Conservation (phyloP, 2,113 vertebrate species). For the Catharus minimus region DNA sequence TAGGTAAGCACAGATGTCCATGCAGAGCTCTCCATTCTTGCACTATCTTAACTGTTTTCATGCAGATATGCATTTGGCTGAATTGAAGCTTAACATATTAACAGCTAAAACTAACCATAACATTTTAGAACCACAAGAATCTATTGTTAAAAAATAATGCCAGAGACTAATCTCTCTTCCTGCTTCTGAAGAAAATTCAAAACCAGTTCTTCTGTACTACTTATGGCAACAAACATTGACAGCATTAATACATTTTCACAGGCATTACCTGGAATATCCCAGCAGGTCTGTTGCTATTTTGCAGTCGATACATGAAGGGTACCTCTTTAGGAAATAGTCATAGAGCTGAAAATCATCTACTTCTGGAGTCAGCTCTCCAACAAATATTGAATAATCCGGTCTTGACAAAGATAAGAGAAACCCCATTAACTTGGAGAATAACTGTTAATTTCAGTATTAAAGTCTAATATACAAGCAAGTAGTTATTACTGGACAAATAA, state of each 20-base stretch:
- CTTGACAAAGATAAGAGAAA: conserved; percentile 52
- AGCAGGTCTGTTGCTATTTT: conserved; percentile 91
- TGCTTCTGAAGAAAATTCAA: not conserved
- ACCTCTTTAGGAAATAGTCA: conserved; percentile 90
- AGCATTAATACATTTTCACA: not conserved
- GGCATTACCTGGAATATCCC: conserved; percentile 86
- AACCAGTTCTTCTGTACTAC: not conserved
- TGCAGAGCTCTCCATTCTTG: not conserved
- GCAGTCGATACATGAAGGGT: conserved; percentile 87
- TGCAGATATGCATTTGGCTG: not conserved
- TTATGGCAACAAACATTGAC: not conserved
- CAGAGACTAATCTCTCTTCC: not conserved
- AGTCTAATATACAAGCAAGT: not conserved
- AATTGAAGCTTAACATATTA: not conserved
- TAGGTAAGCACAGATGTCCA: not conserved
- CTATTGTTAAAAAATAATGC: not conserved
- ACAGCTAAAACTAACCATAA: not conserved
- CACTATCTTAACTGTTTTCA: not conserved
- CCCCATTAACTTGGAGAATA: not conserved
- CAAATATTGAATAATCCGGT: conserved; percentile 89
- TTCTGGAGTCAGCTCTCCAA: conserved; percentile 88
- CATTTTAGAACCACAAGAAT: not conserved
- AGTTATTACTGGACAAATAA: not conserved
- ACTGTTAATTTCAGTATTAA: not conserved
- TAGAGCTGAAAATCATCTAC: conserved; percentile 90